Evolutionary conservation across 2,113 vertebrate genomes (phyloP).

Genomic region (Synchiropus splendidus): DNA sequence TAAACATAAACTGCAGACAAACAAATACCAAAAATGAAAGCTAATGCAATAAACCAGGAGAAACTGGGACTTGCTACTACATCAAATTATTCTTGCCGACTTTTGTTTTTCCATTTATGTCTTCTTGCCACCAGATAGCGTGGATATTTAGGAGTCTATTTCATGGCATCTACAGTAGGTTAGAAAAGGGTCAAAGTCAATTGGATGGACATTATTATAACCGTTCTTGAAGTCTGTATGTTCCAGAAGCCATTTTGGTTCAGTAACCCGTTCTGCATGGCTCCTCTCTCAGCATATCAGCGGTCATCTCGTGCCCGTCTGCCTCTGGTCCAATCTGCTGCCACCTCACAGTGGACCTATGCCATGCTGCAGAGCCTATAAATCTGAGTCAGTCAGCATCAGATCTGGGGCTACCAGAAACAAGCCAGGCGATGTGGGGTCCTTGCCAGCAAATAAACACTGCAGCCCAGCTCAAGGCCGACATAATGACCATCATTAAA

Average conservation of each 20-base stretch:
- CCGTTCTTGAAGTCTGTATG: too few species aligned
- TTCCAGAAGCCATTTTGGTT: too few species aligned
- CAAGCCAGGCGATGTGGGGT: constrained; percentile 46
- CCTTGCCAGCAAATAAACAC: constrained; percentile 59
- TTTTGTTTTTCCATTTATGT: too few species aligned
- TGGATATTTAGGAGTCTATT: too few species aligned
- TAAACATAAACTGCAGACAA: constrained; percentile 30
- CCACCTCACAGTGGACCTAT: constrained; percentile 25
- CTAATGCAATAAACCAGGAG: constrained; percentile 17
- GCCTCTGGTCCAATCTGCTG: constrained; percentile 42
- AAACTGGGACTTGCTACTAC: constrained; percentile 14
- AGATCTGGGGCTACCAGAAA: constrained; percentile 32
- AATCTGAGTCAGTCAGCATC: constrained; percentile 53
- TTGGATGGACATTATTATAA: too few species aligned
- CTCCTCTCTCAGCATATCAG: too few species aligned
- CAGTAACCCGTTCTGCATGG: too few species aligned
- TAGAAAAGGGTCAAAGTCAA: too few species aligned
- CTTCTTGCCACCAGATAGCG: too few species aligned
- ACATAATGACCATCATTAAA: constrained; percentile 58
- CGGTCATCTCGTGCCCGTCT: too few species aligned
- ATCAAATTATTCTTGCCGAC: too few species aligned
- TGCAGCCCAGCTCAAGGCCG: constrained; percentile 41
- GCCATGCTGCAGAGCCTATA: constrained; percentile 52
- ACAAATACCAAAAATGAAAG: constrained; percentile 31
- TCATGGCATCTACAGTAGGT: too few species aligned